These are phyloP conservation scores for Ips nitidus DNA, from an alignment of 1,140 invertebrate genomes.

Conservation along the genomic window DNA sequence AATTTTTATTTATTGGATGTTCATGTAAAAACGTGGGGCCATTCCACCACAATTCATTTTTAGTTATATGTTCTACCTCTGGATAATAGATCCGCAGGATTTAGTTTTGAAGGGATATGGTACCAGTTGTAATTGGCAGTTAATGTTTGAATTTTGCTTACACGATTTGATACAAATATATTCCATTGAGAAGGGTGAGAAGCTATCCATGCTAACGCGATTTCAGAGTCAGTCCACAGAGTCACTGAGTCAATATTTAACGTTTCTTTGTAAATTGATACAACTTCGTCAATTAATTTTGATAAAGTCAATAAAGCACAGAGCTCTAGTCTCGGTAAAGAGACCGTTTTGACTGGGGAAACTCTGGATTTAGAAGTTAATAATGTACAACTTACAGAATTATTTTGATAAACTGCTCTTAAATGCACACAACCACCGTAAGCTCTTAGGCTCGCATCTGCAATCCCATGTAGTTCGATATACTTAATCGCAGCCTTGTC, in stretches of 20 bases:
- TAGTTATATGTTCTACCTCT: constrained; percentile 34
- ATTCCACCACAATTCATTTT: constrained; percentile 38
- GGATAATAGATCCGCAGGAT: constrained; percentile 44
- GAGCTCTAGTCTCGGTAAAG: constrained; percentile 37
- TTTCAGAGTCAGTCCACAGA: neutral
- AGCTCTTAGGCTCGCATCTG: constrained; percentile 44
- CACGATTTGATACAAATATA: constrained; percentile 5
- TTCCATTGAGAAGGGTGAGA: neutral
- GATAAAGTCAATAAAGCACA: constrained; percentile 29
- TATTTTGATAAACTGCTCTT: constrained; percentile 23
- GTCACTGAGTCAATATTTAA: neutral
- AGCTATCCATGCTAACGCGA: neutral
- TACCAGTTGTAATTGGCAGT: constrained; percentile 28
- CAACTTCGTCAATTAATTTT: neutral
- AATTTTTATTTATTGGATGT: too few species aligned
- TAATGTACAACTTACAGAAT: constrained; percentile 4
- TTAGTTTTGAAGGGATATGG: constrained; percentile 32
- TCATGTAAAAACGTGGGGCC: too few species aligned
- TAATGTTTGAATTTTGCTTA: constrained; percentile 2
- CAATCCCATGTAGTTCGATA: constrained; percentile 41
- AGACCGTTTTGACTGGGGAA: constrained; percentile 29
- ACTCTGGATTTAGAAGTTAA: constrained; percentile 32
- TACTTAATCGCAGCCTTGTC: neutral
- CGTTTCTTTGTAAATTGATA: neutral
- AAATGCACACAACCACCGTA: constrained; percentile 48